Evolutionary conservation across 1,140 invertebrate species (phyloP).

Genomic region (Nebria ingens): DNA sequence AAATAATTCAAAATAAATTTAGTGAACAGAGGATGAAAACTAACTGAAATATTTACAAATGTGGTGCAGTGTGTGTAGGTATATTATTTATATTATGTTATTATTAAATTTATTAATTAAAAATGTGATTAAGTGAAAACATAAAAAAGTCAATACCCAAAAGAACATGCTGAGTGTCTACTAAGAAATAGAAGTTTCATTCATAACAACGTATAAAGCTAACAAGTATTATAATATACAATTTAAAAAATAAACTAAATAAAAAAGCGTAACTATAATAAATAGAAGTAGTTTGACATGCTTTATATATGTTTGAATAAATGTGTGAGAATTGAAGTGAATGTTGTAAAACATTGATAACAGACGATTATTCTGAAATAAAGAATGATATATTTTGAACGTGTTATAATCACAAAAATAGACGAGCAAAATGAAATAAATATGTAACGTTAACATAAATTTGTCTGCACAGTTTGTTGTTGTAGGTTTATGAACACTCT

Average conservation of each 20-base stretch:
- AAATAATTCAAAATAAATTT: neutral
- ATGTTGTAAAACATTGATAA: neutral
- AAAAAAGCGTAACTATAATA: too few species aligned
- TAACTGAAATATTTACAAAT: conserved; percentile 8
- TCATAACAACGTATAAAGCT: too few species aligned
- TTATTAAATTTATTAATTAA: neutral
- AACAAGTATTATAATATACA: too few species aligned
- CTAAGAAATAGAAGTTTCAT: too few species aligned
- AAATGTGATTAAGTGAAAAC: neutral
- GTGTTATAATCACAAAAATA: too few species aligned
- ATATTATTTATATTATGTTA: neutral
- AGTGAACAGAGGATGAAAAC: neutral
- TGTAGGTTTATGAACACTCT: neutral
- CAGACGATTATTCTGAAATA: too few species aligned
- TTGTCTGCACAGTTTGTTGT: neutral
- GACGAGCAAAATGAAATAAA: too few species aligned
- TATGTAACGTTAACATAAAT: too few species aligned
- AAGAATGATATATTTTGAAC: too few species aligned
- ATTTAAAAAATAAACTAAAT: too few species aligned
- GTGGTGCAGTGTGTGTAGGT: neutral
- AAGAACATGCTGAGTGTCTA: too few species aligned
- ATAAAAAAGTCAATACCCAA: too few species aligned
- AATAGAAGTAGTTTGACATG: neutral
- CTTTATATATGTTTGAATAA: conserved; percentile 12
- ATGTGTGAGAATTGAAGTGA: neutral